Percentiles rank a stretch among this genome's conserved stretches.
phyloP scores from a whole-genome alignment of 2,113 vertebrate genomes.

The Ciconia stormi region DNA sequence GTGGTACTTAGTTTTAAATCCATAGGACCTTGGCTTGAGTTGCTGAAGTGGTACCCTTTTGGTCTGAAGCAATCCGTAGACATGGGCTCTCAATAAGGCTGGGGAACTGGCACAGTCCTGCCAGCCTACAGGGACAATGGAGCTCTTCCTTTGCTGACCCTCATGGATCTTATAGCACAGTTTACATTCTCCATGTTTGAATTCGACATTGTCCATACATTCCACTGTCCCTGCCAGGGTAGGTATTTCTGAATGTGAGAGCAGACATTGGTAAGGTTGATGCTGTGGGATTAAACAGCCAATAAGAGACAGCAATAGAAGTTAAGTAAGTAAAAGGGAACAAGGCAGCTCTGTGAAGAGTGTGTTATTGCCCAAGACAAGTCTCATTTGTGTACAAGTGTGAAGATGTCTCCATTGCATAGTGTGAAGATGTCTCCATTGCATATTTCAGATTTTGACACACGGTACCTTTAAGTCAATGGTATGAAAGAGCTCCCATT shows the following conservation, averaged over 20 bases:
- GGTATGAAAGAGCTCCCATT: not conserved
- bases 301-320: not conserved
- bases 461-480: not conserved
- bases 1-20: not conserved
- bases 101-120: not conserved
- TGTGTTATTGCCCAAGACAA: not conserved
- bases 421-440: not conserved
- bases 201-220: accelerated
- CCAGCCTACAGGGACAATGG: not conserved
- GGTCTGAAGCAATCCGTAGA: not conserved
- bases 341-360: not conserved
- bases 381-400: not conserved
- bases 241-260: not conserved
- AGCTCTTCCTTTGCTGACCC: not conserved
- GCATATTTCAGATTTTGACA: not conserved
- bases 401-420: not conserved
- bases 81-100: not conserved
- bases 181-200: not conserved
- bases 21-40: not conserved
- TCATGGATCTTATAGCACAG: not conserved
- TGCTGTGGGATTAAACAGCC: not conserved
- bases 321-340: not conserved
- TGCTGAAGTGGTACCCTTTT: not conserved
- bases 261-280: not conserved
- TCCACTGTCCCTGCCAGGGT: not conserved